Evolutionary conservation across 2,113 vertebrate genomes (phyloP).

Genomic region (Podarcis raffonei): DNA sequence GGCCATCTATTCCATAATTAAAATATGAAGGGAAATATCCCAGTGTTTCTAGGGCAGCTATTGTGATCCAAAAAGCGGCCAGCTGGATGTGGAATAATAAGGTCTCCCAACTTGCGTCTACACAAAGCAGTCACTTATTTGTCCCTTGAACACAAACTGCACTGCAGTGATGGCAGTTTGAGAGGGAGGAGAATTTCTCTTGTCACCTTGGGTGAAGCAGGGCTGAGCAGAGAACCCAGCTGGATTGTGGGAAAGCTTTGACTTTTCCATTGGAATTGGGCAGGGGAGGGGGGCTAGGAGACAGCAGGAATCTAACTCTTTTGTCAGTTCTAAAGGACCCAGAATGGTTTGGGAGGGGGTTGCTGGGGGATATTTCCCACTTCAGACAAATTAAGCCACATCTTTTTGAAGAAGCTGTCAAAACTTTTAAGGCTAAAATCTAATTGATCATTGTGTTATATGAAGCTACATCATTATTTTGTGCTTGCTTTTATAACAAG

Average conservation of each 20-base stretch:
- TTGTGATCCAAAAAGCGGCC: not conserved
- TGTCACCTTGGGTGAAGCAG: not conserved
- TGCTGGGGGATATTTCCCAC: not conserved
- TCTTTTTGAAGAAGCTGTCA: not conserved
- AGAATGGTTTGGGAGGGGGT: not conserved
- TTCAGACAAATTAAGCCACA: not conserved
- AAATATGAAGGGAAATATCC: not conserved
- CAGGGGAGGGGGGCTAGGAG: too few relatives aligned
- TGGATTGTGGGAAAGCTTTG: not conserved
- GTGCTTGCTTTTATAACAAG: not conserved
- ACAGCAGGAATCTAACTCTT: not conserved
- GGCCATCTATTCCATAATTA: constrained; percentile 8
- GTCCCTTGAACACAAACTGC: not conserved
- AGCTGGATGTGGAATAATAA: constrained; percentile 10
- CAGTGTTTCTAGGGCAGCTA: not conserved
- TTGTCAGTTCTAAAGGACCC: not conserved
- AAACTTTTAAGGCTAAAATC: not conserved
- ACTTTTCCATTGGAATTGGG: not conserved
- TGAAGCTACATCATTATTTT: not conserved
- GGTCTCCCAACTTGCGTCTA: not conserved
- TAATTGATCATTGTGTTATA: not conserved
- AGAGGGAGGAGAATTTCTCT: not conserved
- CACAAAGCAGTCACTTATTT: not conserved
- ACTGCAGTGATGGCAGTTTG: not conserved
- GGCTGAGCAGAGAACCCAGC: not conserved